Conservation (phyloP, 2,888 invertebrate species). For the Odiellus spinosus region DNA sequence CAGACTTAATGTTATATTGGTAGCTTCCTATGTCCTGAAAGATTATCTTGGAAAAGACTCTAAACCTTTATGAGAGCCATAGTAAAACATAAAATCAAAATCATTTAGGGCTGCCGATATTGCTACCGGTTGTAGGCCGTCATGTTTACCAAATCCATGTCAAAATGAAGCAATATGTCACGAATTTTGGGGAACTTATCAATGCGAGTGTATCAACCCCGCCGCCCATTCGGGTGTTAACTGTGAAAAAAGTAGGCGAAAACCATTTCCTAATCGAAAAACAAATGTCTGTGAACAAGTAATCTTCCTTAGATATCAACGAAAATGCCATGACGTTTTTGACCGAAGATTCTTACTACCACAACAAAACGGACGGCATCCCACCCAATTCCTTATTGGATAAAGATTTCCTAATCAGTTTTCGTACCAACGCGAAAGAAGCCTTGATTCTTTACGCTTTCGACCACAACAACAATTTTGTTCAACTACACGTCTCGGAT, state of each 20-base stretch:
- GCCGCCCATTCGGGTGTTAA: constrained; percentile 81
- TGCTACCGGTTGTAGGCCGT: constrained; percentile 80
- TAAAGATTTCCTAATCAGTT: constrained; percentile 67
- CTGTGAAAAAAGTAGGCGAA: constrained; percentile 68
- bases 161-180: constrained; percentile 65
- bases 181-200: constrained; percentile 75
- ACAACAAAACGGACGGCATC: constrained; percentile 41
- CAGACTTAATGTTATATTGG: too few relatives aligned
- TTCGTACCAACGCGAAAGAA: constrained; percentile 65
- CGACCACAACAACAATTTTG: constrained; percentile 82
- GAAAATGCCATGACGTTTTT: constrained; percentile 74
- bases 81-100: too few relatives aligned
- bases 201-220: constrained; percentile 77
- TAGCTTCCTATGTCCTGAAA: too few relatives aligned
- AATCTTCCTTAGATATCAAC: constrained; percentile 53
- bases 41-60: too few relatives aligned
- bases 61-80: background rate
- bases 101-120: constrained; percentile 62
- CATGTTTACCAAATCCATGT: constrained; percentile 85
- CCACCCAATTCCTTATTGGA: constrained; percentile 54
- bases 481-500: constrained; percentile 66
- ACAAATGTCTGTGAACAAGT: too few relatives aligned
- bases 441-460: constrained; percentile 68
- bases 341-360: constrained; percentile 57
- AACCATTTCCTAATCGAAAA: too few relatives aligned